A percentile compares a stretch with the other conserved stretches of the same genome.
phyloP scores from a whole-genome alignment of 2,797 vertebrate species.

The Poecilia velifera region DNA sequence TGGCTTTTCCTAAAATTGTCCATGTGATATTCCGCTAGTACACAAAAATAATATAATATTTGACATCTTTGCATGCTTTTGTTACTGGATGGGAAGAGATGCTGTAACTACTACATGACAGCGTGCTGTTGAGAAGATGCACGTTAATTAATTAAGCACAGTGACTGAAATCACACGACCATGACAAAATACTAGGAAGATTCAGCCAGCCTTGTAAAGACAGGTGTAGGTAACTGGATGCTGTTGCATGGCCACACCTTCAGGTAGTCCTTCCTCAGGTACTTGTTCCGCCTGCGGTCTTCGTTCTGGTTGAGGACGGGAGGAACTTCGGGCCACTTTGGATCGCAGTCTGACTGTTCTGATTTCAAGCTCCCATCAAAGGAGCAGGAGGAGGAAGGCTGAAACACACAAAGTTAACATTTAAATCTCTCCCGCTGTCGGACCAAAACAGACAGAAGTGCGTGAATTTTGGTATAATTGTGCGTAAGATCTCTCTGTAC shows the following conservation, averaged over 20 bases:
- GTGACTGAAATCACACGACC: neutral
- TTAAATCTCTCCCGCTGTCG: neutral
- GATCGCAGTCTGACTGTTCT: constrained; percentile 83
- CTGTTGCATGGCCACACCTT: constrained; percentile 81
- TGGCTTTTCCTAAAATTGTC: neutral
- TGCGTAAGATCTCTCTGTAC: constrained; percentile 70
- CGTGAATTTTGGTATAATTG: neutral
- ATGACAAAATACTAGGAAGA: neutral
- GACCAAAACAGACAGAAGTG: neutral
- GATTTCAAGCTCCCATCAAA: constrained; percentile 82
- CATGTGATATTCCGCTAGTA: neutral
- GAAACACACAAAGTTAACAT: constrained; percentile 6
- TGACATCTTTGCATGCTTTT: neutral
- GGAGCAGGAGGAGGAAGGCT: constrained; percentile 84
- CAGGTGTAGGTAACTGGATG: no score
- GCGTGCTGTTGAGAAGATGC: neutral
- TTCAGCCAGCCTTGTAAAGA: no score
- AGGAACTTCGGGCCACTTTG: constrained; percentile 89
- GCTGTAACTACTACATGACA: neutral
- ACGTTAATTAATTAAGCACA: neutral
- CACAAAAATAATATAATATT: neutral
- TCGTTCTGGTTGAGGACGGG: constrained; percentile 93
- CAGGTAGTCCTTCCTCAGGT: constrained; percentile 95
- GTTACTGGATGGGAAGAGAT: neutral
- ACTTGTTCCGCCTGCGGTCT: constrained; percentile 92